Percentiles rank a stretch among this genome's conserved stretches.
These are phyloP conservation scores for Enteromius thamalakanensis DNA, from an alignment of 2,797 vertebrate species.

Conservation along the genomic window DNA sequence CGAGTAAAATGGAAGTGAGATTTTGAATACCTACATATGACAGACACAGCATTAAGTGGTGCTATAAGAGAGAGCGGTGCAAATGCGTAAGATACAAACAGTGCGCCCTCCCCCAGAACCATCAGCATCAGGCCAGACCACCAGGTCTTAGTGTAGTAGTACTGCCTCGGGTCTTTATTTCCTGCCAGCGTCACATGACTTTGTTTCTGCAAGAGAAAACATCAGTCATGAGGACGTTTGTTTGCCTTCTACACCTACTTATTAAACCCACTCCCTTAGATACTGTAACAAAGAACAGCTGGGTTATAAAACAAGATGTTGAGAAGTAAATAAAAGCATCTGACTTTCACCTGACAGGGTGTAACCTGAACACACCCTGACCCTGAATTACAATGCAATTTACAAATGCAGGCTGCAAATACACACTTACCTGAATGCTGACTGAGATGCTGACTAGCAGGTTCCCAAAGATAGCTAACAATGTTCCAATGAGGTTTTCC, in stretches of 20 bases:
- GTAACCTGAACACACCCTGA: slow-evolving; percentile 42
- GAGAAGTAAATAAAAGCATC: neutral
- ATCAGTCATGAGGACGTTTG: neutral
- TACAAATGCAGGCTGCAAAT: slow-evolving; percentile 2
- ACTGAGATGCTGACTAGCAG: slow-evolving; percentile 92
- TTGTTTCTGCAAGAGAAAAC: slow-evolving; percentile 82
- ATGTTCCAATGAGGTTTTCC: slow-evolving; percentile 95
- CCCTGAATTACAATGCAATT: slow-evolving; percentile 15
- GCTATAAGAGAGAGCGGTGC: slow-evolving; percentile 90
- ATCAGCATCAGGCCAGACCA: slow-evolving; percentile 89
- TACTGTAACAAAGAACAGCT: slow-evolving; percentile 16
- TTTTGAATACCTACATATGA: slow-evolving; percentile 80
- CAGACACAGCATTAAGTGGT: slow-evolving; percentile 89
- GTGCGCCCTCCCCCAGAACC: slow-evolving; percentile 85
- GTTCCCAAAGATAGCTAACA: slow-evolving; percentile 94
- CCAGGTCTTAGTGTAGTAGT: slow-evolving; percentile 94
- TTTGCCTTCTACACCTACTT: neutral
- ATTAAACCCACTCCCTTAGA: slow-evolving; percentile 3
- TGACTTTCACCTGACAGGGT: slow-evolving; percentile 2
- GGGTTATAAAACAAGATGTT: slow-evolving; percentile 22
- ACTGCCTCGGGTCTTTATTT: slow-evolving; percentile 86
- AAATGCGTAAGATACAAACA: slow-evolving; percentile 92
- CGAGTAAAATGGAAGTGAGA: neutral
- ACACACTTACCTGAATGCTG: slow-evolving; percentile 86
- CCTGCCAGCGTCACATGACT: slow-evolving; percentile 88